Evolutionary conservation across 2,797 vertebrate genomes (phyloP), one percentile per base, ranked within the genome.

Genomic region (Coreius guichenoti): DNA sequence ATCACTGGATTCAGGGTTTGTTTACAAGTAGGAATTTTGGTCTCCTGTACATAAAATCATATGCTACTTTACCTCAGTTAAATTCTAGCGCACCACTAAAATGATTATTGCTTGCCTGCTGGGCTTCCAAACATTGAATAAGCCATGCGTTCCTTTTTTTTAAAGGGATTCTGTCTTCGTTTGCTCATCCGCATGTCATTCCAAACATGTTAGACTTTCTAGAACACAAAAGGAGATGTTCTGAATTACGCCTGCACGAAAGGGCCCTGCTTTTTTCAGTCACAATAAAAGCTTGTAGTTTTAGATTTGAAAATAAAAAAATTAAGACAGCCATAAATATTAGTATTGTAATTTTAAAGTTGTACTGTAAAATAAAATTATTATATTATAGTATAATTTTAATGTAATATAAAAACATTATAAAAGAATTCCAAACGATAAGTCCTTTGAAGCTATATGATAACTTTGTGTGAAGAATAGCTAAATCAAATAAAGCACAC

Each of bases 101-200:
- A 75, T 84, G 81, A 86, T 87, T 81, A 85, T 80, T 26, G 26
- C 82, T 74, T 61, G 79, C 82, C 67, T 63, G 70, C 82, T 85
- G 83, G 74, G 86, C 51, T 43, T 58, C 36, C 51, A 72, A 69
- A 56, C 65, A 79, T 16, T 23, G 84, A 49, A 80, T 69, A 81
- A 81, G 47, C 79, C 63, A 23, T 54, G 45, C 23, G 1, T 54
- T 81, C 2, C 21, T 69, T n/a, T 49, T 49, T 56, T 69, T 51
- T 33, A 51, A 81, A 36, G 12, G 45, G 63, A 68, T 51, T 81
- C 31, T 17, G 36, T 63, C 65, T 68, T 39, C 13, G 47, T 51
- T 49, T 69, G 47, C 79, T 68, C 31, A 69, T 39, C 65, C 31
- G 14, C 63, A n/a, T 68, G 63, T 81, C 13, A 51, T 80, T 49